phyloP scores from a whole-genome alignment of 2,797 vertebrate species.

The Austrolebias charrua region DNA sequence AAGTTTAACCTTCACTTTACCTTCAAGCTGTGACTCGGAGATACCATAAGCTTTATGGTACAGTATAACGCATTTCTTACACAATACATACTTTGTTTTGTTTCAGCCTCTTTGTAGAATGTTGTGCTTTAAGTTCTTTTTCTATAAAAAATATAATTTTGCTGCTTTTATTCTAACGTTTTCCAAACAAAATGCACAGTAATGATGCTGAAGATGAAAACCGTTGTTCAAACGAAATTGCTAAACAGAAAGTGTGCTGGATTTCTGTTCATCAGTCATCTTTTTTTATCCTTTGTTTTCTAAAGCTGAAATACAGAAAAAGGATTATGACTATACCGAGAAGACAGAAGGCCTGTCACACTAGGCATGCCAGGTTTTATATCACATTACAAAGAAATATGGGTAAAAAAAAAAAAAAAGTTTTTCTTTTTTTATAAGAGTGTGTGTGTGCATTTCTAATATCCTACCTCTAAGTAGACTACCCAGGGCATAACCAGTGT shows the following conservation, averaged over 20 bases:
- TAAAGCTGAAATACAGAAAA: background rate
- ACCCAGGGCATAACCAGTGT: conserved; percentile 98
- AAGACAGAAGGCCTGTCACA: background rate
- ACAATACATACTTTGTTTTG: background rate
- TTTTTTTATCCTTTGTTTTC: conserved; percentile 2
- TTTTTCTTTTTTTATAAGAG: background rate
- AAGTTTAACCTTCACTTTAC: conserved; percentile 41
- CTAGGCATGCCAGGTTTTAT: conserved; percentile 9
- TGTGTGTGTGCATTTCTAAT: background rate
- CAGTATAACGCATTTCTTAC: conserved; percentile 3
- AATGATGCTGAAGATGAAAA: background rate
- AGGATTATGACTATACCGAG: background rate
- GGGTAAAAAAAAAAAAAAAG: background rate
- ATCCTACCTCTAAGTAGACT: conserved; percentile 90
- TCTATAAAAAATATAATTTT: background rate
- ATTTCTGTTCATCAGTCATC: background rate
- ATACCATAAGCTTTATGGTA: conserved; percentile 12
- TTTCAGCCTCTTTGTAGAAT: background rate
- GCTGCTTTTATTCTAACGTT: background rate
- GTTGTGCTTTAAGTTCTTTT: background rate
- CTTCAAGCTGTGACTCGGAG: conserved; percentile 43
- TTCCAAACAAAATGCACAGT: background rate
- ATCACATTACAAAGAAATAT: conserved; percentile 3
- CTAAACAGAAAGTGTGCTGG: background rate
- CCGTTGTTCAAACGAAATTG: background rate